Evolutionary conservation across 2,888 invertebrate species (phyloP), one percentile per base, ranked within the genome.

Genomic region (Lingula anatina): DNA sequence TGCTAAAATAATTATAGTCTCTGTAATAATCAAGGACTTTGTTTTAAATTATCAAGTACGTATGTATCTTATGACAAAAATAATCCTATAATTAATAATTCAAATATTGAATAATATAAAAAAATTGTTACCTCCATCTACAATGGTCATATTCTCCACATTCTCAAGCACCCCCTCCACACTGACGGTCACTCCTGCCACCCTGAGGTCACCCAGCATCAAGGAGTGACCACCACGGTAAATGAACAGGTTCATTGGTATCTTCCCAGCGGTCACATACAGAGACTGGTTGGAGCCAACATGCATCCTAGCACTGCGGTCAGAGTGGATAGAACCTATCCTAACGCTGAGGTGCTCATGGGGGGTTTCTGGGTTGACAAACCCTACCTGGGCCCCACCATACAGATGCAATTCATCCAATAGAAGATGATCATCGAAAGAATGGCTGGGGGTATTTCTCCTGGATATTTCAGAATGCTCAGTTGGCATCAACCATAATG

Each of bases 51-150:
- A n/a, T n/a, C n/a, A n/a, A n/a, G n/a, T n/a, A n/a, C n/a, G n/a
- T n/a, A n/a, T n/a, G n/a, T n/a, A n/a, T n/a, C n/a, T n/a, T n/a
- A n/a, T n/a, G n/a, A n/a, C n/a, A n/a, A n/a, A n/a, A n/a, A n/a
- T n/a, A n/a, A n/a, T n/a, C n/a, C n/a, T n/a, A n/a, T n/a, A n/a
- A n/a, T n/a, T n/a, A n/a, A n/a, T n/a, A n/a, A n/a, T n/a, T n/a
- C n/a, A n/a, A n/a, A n/a, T n/a, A n/a, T n/a, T n/a, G n/a, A n/a
- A n/a, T n/a, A n/a, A n/a, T n/a, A n/a, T n/a, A n/a, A n/a, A n/a
- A n/a, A n/a, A n/a, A n/a, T n/a, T n/a, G n/a, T n/a, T 46, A 65
- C 66, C 66, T 45, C 57, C 58, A 55, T 66, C 64, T 2, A 61
- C 63, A 23, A 66, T 59, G 4, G 65, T 65, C 47, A 66, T 55